Percentiles rank a stretch among this genome's conserved stretches.
phyloP scores from a whole-genome alignment of 2,888 invertebrate genomes.

The Isotomurus palustris region DNA sequence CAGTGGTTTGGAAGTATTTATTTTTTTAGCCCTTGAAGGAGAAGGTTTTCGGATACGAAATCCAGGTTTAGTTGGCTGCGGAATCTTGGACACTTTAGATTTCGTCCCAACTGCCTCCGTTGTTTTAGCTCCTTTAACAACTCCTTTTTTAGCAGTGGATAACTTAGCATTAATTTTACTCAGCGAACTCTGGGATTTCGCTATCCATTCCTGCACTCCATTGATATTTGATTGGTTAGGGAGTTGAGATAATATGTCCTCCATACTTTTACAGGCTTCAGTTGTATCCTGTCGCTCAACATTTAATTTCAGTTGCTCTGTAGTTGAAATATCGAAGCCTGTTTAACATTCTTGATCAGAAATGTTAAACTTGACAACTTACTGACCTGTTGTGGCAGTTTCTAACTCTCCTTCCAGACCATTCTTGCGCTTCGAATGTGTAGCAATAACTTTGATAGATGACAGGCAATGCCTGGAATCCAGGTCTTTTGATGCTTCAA shows the following conservation, averaged over 20 bases:
- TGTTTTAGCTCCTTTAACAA: not conserved
- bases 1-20: not conserved
- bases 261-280: not conserved
- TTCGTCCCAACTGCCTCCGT: too few species aligned
- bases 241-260: slow-evolving; percentile 1
- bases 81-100: too few species aligned
- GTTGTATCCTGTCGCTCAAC: not conserved
- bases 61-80: too few species aligned
- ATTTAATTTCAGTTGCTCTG: not conserved
- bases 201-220: slow-evolving; percentile 7
- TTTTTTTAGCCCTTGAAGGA: not conserved
- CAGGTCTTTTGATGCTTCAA: not conserved
- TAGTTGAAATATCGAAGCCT: too few species aligned
- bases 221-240: not conserved
- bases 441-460: not conserved
- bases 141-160: not conserved
- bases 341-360: too few species aligned
- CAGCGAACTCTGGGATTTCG: not conserved
- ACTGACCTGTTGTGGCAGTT: too few species aligned
- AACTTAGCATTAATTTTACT: not conserved
- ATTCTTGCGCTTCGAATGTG: not conserved
- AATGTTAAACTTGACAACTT: too few species aligned
- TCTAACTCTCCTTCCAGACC: too few species aligned
- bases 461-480: not conserved
- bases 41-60: too few species aligned